phyloP scores from a whole-genome alignment of 1,140 invertebrate genomes.

The Temnothorax longispinosus region DNA sequence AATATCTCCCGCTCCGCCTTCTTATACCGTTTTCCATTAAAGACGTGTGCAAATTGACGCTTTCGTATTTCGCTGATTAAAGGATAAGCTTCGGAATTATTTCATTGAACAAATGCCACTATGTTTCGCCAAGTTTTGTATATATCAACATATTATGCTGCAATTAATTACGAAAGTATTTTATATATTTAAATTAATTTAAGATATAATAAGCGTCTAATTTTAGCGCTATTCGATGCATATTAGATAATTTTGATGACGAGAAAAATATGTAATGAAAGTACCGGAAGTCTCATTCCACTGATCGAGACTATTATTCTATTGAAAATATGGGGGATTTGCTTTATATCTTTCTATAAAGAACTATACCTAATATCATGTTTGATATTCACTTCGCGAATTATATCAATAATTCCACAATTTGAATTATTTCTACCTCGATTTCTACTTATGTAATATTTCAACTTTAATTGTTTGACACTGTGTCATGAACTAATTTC shows the following conservation, averaged over 20 bases:
- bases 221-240: neutral
- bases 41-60: constrained; percentile 53
- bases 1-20: neutral
- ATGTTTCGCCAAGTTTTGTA: neutral
- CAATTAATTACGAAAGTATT: neutral
- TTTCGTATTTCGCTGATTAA: constrained; percentile 47
- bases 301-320: neutral
- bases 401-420: neutral
- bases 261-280: neutral
- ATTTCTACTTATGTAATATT: neutral
- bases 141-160: neutral
- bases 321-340: neutral
- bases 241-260: neutral
- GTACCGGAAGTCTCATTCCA: neutral
- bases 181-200: neutral
- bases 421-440: neutral
- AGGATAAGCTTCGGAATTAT: constrained; percentile 11
- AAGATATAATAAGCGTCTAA: neutral
- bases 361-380: neutral
- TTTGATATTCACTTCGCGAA: neutral
- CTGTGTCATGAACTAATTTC: neutral
- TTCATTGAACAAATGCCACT: neutral
- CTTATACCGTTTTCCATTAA: constrained; percentile 57
- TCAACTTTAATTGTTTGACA: neutral
- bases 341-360: neutral